These are phyloP conservation scores for Aurelia sp. DNA, from an alignment of 30 jellyfish, hydroid and myxozoan genomes.

Conservation along the genomic window DNA sequence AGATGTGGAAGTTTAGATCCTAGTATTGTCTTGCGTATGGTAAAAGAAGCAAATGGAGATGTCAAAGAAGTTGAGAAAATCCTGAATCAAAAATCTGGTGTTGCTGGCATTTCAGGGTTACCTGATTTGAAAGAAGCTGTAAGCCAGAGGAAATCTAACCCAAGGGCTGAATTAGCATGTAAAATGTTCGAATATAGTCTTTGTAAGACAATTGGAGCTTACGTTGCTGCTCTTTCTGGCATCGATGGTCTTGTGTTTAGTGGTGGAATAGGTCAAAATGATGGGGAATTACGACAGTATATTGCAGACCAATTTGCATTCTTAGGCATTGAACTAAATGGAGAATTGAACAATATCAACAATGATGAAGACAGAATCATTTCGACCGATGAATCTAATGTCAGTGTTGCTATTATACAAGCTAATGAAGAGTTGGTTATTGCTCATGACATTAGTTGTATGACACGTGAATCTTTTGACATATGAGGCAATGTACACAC, in stretches of 20 bases:
- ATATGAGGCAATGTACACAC: not conserved
- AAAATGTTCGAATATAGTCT: slow-evolving; percentile 59
- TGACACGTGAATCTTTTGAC: slow-evolving; percentile 48
- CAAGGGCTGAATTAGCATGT: slow-evolving; percentile 65
- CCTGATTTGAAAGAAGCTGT: slow-evolving; percentile 30
- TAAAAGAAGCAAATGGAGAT: slow-evolving; percentile 50
- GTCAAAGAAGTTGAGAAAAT: slow-evolving; percentile 67
- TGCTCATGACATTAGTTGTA: slow-evolving; percentile 58
- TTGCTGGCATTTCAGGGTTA: slow-evolving; percentile 76
- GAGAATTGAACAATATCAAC: slow-evolving; percentile 8
- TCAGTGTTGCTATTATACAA: slow-evolving; percentile 52
- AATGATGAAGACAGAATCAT: slow-evolving; percentile 43
- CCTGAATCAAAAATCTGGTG: slow-evolving; percentile 66
- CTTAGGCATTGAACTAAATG: slow-evolving; percentile 59
- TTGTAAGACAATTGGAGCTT: slow-evolving; percentile 77
- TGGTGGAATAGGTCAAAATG: slow-evolving; percentile 90
- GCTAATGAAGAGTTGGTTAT: slow-evolving; percentile 73
- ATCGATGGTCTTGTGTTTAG: slow-evolving; percentile 83
- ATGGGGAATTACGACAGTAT: slow-evolving; percentile 50
- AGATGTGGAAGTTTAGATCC: slow-evolving; percentile 91
- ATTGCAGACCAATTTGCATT: slow-evolving; percentile 46
- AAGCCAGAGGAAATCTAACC: slow-evolving; percentile 58
- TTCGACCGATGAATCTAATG: slow-evolving; percentile 29
- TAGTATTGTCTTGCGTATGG: slow-evolving; percentile 69
- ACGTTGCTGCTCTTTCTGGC: slow-evolving; percentile 62